phyloP scores from a whole-genome alignment of 1,140 invertebrate genomes.

The Orius insidiosus region DNA sequence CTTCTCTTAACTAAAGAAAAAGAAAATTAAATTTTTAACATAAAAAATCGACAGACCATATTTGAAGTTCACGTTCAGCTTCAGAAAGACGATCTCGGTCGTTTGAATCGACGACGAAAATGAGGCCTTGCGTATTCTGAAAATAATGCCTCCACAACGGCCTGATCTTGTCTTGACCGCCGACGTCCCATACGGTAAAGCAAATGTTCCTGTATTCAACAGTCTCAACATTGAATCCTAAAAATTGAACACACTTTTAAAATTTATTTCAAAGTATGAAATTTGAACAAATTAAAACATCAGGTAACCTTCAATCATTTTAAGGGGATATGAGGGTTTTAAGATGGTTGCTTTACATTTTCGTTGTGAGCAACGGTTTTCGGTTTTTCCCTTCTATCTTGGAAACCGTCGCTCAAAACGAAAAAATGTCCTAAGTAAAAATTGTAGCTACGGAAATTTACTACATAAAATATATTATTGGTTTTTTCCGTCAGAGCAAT shows the following conservation, averaged over 20 bases:
- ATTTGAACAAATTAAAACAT: too few species aligned
- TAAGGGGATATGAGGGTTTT: too few species aligned
- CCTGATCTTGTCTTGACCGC: slow-evolving; percentile 87
- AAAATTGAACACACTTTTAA: slow-evolving; percentile 3
- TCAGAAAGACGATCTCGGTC: slow-evolving; percentile 88
- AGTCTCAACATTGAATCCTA: slow-evolving; percentile 84
- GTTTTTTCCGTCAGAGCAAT: too few species aligned
- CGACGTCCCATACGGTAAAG: slow-evolving; percentile 95
- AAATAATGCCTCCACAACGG: slow-evolving; percentile 96
- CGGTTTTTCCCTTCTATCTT: too few species aligned
- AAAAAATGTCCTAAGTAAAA: too few species aligned
- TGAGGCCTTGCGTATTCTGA: slow-evolving; percentile 93
- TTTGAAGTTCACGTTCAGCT: slow-evolving; percentile 83
- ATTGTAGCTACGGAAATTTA: too few species aligned
- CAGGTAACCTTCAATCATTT: too few species aligned
- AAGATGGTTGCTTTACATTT: too few species aligned
- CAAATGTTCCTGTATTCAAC: slow-evolving; percentile 95
- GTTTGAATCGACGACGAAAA: slow-evolving; percentile 96
- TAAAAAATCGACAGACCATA: slow-evolving; percentile 44
- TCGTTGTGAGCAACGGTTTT: too few species aligned
- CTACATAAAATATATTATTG: too few species aligned
- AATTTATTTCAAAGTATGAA: neutral
- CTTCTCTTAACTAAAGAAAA: slow-evolving; percentile 41
- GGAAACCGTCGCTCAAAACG: too few species aligned
- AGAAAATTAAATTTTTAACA: neutral